These are phyloP conservation scores for Lasioglossum villosulum DNA, from an alignment of 2,888 invertebrate genomes.

Conservation along the genomic window DNA sequence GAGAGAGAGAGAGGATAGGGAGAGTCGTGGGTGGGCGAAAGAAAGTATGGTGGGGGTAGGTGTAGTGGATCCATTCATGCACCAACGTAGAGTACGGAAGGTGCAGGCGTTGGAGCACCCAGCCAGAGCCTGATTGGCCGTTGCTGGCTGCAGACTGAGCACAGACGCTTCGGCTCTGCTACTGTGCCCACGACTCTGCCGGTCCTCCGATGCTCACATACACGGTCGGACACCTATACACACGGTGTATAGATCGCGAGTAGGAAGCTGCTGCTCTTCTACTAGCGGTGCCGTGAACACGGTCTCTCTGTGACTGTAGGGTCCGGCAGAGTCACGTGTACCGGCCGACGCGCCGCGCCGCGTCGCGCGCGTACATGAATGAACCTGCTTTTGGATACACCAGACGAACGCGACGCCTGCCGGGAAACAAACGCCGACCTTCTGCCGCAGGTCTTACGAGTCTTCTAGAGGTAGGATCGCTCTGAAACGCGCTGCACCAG, in stretches of 20 bases:
- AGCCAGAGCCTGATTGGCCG: constrained; percentile 70
- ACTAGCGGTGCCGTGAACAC: constrained; percentile 4
- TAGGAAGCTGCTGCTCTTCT: constrained; percentile 40
- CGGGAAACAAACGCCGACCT: constrained; percentile 1
- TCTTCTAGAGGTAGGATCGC: not conserved
- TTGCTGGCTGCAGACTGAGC: constrained; percentile 59
- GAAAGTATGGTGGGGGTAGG: constrained; percentile 70
- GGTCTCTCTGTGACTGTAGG: constrained; percentile 25
- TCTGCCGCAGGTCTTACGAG: not conserved
- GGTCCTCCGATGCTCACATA: not conserved
- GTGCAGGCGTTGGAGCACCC: constrained; percentile 64
- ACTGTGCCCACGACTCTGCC: constrained; percentile 19
- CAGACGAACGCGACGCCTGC: not conserved
- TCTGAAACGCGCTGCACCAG: not conserved
- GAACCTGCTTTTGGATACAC: constrained; percentile 32
- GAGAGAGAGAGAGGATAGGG: constrained; percentile 32
- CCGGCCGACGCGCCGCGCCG: not conserved
- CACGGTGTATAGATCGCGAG: constrained; percentile 27
- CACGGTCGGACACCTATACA: not conserved
- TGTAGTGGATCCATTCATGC: constrained; percentile 72
- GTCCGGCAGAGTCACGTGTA: constrained; percentile 47
- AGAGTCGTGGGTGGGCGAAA: constrained; percentile 70
- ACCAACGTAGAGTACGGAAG: constrained; percentile 70
- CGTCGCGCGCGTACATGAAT: constrained; percentile 30
- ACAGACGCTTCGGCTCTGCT: constrained; percentile 61